Percentiles rank a stretch among this genome's conserved stretches.
Evolutionary conservation across 2,888 invertebrate genomes (phyloP).

Genomic region (Drosophila mulleri): DNA sequence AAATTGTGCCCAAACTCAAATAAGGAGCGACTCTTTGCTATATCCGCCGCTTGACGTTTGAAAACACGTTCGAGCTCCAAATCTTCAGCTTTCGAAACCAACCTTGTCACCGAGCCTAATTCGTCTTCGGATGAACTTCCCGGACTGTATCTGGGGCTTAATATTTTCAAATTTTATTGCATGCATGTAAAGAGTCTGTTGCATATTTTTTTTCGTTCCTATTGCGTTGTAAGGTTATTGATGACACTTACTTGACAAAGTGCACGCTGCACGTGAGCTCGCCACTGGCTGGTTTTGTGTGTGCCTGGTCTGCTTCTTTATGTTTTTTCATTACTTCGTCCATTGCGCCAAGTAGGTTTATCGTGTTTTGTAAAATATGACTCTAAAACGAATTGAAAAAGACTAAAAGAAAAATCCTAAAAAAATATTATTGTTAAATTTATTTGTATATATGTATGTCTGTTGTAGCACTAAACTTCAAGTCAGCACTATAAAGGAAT

Average conservation of each 20-base stretch:
- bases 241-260: slow-evolving; percentile 37
- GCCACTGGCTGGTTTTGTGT: neutral
- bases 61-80: slow-evolving; percentile 37
- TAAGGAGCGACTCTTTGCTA: slow-evolving; percentile 45
- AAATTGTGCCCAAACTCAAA: slow-evolving; percentile 60
- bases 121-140: slow-evolving; percentile 21
- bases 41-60: neutral
- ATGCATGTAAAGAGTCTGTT: neutral
- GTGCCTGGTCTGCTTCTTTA: neutral
- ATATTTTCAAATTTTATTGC: neutral
- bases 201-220: neutral
- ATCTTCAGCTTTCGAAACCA: slow-evolving; percentile 55
- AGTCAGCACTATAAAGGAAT: too few relatives aligned
- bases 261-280: slow-evolving; percentile 52
- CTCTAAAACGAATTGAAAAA: too few relatives aligned
- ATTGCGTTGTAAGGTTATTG: neutral
- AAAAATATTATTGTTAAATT: neutral
- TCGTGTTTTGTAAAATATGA: neutral
- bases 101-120: slow-evolving; percentile 31
- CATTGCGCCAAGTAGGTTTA: slow-evolving; percentile 17
- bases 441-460: slow-evolving; percentile 9
- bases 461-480: neutral
- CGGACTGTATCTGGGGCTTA: slow-evolving; percentile 21
- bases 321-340: slow-evolving; percentile 40
- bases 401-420: too few relatives aligned